Percentiles rank a stretch among this genome's conserved stretches.
These are phyloP conservation scores for Chymomyza procnemis DNA, from an alignment of 2,888 invertebrate genomes.

Conservation along the genomic window DNA sequence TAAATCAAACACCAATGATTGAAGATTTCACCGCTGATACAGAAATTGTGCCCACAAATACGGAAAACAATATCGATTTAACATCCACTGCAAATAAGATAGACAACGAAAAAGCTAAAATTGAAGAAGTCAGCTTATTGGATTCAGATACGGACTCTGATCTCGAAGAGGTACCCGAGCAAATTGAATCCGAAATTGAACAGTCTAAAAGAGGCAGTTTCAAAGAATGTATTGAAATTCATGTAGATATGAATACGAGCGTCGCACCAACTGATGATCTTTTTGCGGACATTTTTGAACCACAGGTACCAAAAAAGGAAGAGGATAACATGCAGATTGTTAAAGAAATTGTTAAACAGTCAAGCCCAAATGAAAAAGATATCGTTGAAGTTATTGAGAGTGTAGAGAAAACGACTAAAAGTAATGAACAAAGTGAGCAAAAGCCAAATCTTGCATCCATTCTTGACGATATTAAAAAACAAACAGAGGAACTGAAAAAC, in stretches of 20 bases:
- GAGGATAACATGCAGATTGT: constrained; percentile 6
- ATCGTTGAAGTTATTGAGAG: constrained; percentile 8
- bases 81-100: constrained; percentile 11
- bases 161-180: constrained; percentile 58
- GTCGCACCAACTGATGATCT: constrained; percentile 81
- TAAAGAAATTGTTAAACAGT: background rate
- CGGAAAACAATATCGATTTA: background rate
- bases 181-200: background rate
- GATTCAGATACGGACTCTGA: constrained; percentile 68
- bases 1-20: constrained; percentile 50
- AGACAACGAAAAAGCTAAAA: background rate
- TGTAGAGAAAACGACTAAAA: background rate
- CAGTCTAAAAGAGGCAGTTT: background rate
- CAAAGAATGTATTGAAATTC: constrained; percentile 71
- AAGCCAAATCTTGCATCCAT: constrained; percentile 8
- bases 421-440: background rate
- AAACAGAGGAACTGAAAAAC: constrained; percentile 35
- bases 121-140: constrained; percentile 21
- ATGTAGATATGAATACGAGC: constrained; percentile 79
- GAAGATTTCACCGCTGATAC: constrained; percentile 29
- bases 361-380: constrained; percentile 20
- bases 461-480: constrained; percentile 24
- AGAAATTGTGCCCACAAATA: background rate
- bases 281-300: constrained; percentile 85
- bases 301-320: constrained; percentile 24